Evolutionary conservation across 2,888 invertebrate genomes (phyloP).

Genomic region (Chrysolina oricalcia): DNA sequence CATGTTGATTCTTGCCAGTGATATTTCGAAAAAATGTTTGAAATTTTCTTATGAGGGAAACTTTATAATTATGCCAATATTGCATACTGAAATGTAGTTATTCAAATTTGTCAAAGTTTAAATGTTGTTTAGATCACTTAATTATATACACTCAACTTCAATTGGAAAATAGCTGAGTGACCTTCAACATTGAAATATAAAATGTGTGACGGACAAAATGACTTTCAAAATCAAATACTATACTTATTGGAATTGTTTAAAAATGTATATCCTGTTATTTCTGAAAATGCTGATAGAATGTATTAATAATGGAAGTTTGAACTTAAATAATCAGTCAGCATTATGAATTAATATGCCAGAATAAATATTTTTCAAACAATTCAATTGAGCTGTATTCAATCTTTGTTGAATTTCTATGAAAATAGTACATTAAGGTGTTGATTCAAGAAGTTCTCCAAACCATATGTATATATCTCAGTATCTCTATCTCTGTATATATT

Average conservation of each 20-base stretch:
- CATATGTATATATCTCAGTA: too few relatives aligned
- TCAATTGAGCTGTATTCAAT: not conserved
- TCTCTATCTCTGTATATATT: too few relatives aligned
- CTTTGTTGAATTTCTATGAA: not conserved
- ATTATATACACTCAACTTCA: not conserved
- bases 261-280: not conserved
- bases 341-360: not conserved
- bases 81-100: conserved; percentile 26
- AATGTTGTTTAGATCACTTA: not conserved
- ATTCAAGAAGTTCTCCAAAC: too few relatives aligned
- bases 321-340: not conserved
- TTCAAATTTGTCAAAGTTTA: not conserved
- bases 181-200: not conserved
- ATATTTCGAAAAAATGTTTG: conserved; percentile 30
- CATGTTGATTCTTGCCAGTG: conserved; percentile 24
- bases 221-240: not conserved
- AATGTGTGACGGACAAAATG: not conserved
- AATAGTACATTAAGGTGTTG: too few relatives aligned
- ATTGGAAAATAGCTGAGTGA: not conserved
- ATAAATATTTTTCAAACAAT: not conserved
- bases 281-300: not conserved
- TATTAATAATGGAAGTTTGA: not conserved
- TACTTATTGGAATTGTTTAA: not conserved
- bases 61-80: conserved; percentile 30
- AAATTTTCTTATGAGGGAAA: conserved; percentile 26